Evolutionary conservation across 1,140 invertebrate genomes (phyloP).

Genomic region (Macrotrachela quadricornifera): DNA sequence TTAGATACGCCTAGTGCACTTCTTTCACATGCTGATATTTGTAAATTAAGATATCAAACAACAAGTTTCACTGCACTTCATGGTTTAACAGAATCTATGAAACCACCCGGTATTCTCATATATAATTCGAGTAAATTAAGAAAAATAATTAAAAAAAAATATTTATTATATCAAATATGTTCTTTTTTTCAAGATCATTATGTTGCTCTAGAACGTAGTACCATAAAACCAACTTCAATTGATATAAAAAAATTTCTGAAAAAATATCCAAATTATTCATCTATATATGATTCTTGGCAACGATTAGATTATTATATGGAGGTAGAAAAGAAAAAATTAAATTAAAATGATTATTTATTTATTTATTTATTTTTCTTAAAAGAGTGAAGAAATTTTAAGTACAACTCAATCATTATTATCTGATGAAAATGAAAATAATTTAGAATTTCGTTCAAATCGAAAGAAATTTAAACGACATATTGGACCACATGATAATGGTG

Average conservation of each 20-base stretch:
- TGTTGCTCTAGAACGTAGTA: background rate
- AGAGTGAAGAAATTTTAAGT: constrained; percentile 25
- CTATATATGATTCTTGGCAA: background rate
- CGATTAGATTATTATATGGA: constrained; percentile 20
- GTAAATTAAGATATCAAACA: constrained; percentile 46
- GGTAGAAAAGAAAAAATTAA: constrained; percentile 25
- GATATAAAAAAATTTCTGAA: background rate
- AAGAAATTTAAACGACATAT: constrained; percentile 22
- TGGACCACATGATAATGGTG: constrained; percentile 31
- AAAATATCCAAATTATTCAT: background rate
- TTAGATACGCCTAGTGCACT: constrained; percentile 38
- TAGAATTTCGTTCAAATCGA: background rate
- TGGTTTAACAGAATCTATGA: constrained; percentile 45
- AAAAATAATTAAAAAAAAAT: too few relatives aligned
- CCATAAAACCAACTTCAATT: background rate
- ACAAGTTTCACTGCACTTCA: constrained; percentile 42
- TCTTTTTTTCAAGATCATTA: background rate
- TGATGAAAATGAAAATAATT: background rate
- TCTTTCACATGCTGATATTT: constrained; percentile 46
- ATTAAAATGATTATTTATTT: constrained; percentile 26
- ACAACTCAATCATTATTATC: constrained; percentile 9
- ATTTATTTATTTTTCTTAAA: constrained; percentile 23
- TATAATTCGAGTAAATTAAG: constrained; percentile 39
- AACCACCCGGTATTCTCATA: constrained; percentile 44
- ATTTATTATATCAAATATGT: too few relatives aligned